A percentile compares a stretch with the other conserved stretches of the same genome.
Conservation (phyloP, 2,888 invertebrate species). For the Aelia acuminata region DNA sequence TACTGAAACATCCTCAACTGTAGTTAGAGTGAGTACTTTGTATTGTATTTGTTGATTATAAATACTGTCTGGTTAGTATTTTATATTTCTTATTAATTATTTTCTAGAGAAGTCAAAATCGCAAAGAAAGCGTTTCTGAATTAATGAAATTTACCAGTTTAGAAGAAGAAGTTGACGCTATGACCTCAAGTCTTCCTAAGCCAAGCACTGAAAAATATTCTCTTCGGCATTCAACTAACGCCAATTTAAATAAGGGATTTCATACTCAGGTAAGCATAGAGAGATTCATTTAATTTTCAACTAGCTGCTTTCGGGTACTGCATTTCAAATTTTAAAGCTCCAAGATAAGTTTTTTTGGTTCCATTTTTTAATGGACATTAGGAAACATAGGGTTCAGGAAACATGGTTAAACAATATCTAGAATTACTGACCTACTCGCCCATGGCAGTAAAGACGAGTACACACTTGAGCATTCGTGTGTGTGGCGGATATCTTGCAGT, state of each 20-base stretch:
- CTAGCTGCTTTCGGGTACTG: no score
- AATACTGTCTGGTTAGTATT: no score
- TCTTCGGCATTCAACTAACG: background rate
- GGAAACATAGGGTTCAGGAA: no score
- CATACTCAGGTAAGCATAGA: background rate
- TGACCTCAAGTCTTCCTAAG: background rate
- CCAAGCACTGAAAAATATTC: background rate
- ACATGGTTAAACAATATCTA: no score
- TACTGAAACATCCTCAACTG: background rate
- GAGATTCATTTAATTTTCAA: background rate
- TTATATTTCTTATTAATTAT: background rate
- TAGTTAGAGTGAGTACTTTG: background rate
- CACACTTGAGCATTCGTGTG: no score
- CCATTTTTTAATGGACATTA: no score
- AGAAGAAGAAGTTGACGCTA: slow-evolving; percentile 39
- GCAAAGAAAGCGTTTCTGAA: background rate
- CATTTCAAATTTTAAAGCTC: no score
- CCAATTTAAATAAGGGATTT: slow-evolving; percentile 18
- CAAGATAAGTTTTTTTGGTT: no score
- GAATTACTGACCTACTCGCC: no score
- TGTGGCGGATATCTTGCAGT: no score
- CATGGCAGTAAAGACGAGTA: no score
- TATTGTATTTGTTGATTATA: background rate
- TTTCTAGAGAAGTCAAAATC: background rate
- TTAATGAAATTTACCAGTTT: background rate